These are phyloP conservation scores for Zaprionus taronus DNA, from an alignment of 1,140 invertebrate species.

Conservation along the genomic window DNA sequence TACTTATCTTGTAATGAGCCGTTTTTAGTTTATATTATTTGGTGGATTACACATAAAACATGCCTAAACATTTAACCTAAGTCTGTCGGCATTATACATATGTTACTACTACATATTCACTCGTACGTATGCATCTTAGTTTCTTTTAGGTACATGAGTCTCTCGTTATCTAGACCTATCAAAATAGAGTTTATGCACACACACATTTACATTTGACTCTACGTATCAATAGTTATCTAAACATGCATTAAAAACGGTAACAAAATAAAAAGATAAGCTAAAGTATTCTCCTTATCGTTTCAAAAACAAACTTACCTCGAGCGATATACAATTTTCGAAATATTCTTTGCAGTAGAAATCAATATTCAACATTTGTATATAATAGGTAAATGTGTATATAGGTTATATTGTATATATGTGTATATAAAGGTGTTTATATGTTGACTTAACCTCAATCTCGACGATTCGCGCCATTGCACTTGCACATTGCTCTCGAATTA, in stretches of 20 bases:
- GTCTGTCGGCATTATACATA: constrained; percentile 43
- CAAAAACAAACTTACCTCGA: background rate
- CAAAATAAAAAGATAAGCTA: background rate
- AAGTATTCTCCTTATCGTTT: background rate
- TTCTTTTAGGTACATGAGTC: constrained; percentile 81
- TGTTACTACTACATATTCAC: constrained; percentile 21
- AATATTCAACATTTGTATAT: constrained; percentile 37
- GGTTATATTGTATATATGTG: constrained; percentile 36
- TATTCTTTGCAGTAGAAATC: constrained; percentile 53
- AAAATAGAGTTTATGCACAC: constrained; percentile 53
- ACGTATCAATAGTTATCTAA: constrained; percentile 36
- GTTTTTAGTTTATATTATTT: constrained; percentile 14
- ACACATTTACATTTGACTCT: constrained; percentile 41
- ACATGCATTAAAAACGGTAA: constrained; percentile 48
- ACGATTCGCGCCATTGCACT: constrained; percentile 35
- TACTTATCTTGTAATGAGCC: constrained; percentile 4
- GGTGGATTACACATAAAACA: constrained; percentile 66
- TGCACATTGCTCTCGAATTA: constrained; percentile 44
- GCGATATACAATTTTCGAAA: constrained; percentile 34
- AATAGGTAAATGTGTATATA: constrained; percentile 58
- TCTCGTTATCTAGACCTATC: constrained; percentile 65
- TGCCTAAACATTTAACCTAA: constrained; percentile 58
- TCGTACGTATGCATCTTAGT: constrained; percentile 59
- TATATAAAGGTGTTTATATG: constrained; percentile 30
- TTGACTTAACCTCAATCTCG: constrained; percentile 8